Conservation (phyloP, 2,113 vertebrate species). For the Calidris pugnax region DNA sequence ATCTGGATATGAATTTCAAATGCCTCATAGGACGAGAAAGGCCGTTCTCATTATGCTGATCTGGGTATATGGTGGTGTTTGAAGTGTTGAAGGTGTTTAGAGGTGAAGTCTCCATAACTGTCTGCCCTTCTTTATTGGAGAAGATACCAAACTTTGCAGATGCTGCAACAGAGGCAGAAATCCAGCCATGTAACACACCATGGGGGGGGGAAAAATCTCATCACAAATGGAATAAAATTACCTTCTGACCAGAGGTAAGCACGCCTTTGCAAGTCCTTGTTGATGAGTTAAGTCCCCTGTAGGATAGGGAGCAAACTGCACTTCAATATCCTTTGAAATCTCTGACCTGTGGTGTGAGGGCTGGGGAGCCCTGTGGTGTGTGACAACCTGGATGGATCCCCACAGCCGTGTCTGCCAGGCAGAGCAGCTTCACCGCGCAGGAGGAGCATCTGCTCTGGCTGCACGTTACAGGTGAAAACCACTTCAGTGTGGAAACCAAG, state of each 20-base stretch:
- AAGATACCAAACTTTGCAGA: background rate
- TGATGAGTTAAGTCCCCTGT: background rate
- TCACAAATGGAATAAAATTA: background rate
- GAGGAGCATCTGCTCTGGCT: background rate
- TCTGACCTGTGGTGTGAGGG: background rate
- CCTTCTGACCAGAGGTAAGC: background rate
- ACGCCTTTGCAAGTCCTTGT: background rate
- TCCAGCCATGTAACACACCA: background rate
- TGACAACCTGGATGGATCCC: background rate
- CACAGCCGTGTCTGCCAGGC: background rate
- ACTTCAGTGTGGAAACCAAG: background rate
- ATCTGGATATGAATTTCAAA: slow-evolving; percentile 26
- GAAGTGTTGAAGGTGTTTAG: background rate
- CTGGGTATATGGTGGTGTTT: background rate
- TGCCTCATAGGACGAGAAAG: background rate
- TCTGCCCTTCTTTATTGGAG: background rate
- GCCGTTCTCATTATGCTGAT: background rate
- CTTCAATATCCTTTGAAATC: background rate
- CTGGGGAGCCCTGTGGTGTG: background rate
- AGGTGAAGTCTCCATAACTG: background rate
- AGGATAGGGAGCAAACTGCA: background rate
- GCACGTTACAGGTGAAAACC: background rate
- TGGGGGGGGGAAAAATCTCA: background rate
- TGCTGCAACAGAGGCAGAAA: background rate
- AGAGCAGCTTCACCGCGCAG: rapidly evolving